These are phyloP conservation scores for Ennomos erosarius DNA, from an alignment of 2,888 invertebrate genomes.

Conservation along the genomic window DNA sequence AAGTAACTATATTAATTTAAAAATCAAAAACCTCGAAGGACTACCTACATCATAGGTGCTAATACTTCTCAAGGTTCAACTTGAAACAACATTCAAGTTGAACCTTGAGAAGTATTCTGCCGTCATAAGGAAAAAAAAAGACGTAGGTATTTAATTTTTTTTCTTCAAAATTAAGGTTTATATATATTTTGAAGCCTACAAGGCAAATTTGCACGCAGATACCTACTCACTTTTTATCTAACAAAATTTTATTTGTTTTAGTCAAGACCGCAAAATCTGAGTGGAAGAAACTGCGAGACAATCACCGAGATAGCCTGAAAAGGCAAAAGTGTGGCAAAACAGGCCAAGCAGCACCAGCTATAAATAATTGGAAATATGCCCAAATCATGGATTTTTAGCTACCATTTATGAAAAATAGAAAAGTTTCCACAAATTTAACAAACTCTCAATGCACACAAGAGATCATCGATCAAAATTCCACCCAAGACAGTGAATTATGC, in stretches of 20 bases:
- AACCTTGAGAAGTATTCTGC: no score
- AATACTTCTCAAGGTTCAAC: no score
- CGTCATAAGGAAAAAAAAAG: no score
- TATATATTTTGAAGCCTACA: no score
- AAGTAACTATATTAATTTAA: neutral
- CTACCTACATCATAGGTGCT: no score
- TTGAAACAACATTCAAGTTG: no score
- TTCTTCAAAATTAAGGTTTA: conserved; percentile 6
- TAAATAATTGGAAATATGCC: conserved; percentile 40
- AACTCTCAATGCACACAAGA: no score
- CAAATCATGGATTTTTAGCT: conserved; percentile 36
- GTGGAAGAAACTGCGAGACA: conserved; percentile 36
- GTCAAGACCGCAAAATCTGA: conserved; percentile 31
- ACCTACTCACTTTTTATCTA: conserved; percentile 9
- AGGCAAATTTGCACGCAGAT: no score
- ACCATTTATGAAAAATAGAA: conserved; percentile 29
- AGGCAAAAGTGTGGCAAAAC: conserved; percentile 35
- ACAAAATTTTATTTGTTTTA: conserved; percentile 15
- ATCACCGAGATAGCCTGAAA: conserved; percentile 38
- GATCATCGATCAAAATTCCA: no score
- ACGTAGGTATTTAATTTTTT: neutral
- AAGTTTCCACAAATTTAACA: no score
- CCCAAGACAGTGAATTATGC: no score
- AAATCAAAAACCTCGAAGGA: no score
- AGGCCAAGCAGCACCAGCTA: conserved; percentile 8